phyloP scores from a whole-genome alignment of 2,113 vertebrate genomes.

The Notarius lentiginosus region DNA sequence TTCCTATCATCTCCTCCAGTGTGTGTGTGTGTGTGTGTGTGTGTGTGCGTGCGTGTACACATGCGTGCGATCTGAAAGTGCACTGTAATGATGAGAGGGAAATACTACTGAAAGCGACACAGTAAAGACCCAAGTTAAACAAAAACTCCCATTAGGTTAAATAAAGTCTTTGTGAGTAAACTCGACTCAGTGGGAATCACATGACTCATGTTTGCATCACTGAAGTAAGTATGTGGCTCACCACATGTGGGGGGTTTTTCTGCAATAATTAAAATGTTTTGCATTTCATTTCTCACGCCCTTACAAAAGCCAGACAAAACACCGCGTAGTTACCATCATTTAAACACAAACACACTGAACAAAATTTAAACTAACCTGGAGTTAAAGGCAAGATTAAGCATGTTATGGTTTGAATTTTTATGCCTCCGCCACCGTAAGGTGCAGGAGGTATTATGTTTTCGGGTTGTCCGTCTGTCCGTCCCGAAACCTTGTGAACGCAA shows the following conservation, averaged over 20 bases:
- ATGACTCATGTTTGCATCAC: not conserved
- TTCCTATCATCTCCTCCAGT: not conserved
- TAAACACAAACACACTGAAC: not conserved
- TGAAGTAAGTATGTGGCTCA: not conserved
- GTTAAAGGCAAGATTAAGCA: not conserved
- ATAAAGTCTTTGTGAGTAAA: constrained; percentile 2
- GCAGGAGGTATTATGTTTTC: too few relatives aligned
- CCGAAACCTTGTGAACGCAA: too few relatives aligned
- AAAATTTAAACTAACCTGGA: not conserved
- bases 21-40: not conserved
- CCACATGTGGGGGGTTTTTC: not conserved
- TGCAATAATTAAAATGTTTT: not conserved
- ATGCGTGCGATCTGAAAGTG: not conserved
- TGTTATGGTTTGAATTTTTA: too few relatives aligned
- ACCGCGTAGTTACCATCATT: not conserved
- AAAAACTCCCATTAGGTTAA: constrained; percentile 15
- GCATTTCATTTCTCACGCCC: not conserved
- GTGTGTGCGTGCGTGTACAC: not conserved
- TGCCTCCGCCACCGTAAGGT: too few relatives aligned
- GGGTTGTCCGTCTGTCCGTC: too few relatives aligned
- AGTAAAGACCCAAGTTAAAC: not conserved
- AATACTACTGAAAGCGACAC: constrained; percentile 15
- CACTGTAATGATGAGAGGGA: constrained; percentile 27
- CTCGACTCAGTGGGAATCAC: not conserved
- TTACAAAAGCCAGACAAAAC: constrained; percentile 1